Evolutionary conservation across 1,140 invertebrate species (phyloP).

Genomic region (Anoplolepis gracilipes): DNA sequence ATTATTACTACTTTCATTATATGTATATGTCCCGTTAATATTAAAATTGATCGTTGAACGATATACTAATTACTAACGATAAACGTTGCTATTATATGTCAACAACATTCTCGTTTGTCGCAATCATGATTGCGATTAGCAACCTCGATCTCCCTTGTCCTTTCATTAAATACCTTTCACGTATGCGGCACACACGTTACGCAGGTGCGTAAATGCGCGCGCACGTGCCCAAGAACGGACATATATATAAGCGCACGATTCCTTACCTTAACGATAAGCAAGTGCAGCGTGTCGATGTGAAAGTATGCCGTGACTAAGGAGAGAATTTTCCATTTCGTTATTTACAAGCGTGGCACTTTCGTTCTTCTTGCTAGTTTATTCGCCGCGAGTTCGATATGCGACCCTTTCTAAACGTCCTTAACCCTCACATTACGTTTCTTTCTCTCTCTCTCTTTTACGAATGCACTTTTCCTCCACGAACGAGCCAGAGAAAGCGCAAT

Average conservation of each 20-base stretch:
- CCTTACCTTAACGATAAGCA: slow-evolving; percentile 67
- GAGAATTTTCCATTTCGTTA: slow-evolving; percentile 75
- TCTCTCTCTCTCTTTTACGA: background rate
- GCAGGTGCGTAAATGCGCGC: slow-evolving; percentile 37
- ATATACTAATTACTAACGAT: slow-evolving; percentile 18
- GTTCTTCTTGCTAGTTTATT: slow-evolving; percentile 45
- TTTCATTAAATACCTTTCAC: slow-evolving; percentile 60
- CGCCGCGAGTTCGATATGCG: background rate
- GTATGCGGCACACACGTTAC: background rate
- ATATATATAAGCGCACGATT: background rate
- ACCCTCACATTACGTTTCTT: background rate
- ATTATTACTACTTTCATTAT: background rate
- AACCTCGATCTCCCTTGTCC: slow-evolving; percentile 34
- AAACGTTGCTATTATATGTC: background rate
- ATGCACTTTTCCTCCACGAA: too few species aligned
- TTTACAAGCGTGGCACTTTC: slow-evolving; percentile 65
- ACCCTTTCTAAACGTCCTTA: slow-evolving; percentile 43
- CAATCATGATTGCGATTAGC: slow-evolving; percentile 27
- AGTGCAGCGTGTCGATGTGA: slow-evolving; percentile 75
- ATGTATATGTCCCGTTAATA: background rate
- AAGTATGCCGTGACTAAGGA: slow-evolving; percentile 73
- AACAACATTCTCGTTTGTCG: slow-evolving; percentile 38
- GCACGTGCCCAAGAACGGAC: slow-evolving; percentile 37
- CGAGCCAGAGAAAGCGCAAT: background rate
- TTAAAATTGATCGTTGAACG: background rate